Conservation (phyloP, 2,797 vertebrate genomes). For the Poeciliopsis presidionis region DNA sequence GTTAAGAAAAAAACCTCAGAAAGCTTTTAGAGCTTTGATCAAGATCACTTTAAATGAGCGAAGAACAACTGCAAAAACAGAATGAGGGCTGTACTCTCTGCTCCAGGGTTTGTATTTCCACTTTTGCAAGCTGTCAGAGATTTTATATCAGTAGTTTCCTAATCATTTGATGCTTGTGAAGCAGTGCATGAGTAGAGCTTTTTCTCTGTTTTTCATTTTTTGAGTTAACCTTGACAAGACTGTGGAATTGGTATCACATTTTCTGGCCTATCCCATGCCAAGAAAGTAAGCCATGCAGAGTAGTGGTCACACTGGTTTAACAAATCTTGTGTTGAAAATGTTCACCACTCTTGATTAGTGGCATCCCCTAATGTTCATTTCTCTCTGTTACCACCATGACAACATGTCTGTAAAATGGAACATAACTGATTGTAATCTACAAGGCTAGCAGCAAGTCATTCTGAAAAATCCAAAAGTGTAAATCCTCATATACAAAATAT, state of each 20-base stretch:
- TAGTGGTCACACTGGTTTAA: not conserved
- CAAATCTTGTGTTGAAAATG: not conserved
- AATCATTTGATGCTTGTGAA: not conserved
- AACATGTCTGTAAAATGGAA: not conserved
- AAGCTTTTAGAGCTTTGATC: not conserved
- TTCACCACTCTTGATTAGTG: not conserved
- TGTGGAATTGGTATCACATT: not conserved
- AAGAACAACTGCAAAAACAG: not conserved
- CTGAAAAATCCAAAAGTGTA: constrained; percentile 17
- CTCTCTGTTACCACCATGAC: not conserved
- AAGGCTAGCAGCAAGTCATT: constrained; percentile 6
- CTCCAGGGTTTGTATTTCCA: not conserved
- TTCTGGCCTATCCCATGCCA: not conserved
- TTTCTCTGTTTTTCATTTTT: not conserved
- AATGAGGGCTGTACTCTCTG: not conserved
- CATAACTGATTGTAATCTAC: not conserved
- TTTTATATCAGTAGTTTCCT: not conserved
- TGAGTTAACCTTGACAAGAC: not conserved
- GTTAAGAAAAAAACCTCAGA: not conserved
- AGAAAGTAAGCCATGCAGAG: not conserved
- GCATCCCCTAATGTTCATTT: not conserved
- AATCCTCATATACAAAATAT: constrained; percentile 28
- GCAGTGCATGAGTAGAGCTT: not conserved
- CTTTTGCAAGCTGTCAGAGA: not conserved
- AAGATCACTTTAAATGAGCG: not conserved